phyloP scores from a whole-genome alignment of 2,113 vertebrate genomes.

The Bagarius yarrelli region DNA sequence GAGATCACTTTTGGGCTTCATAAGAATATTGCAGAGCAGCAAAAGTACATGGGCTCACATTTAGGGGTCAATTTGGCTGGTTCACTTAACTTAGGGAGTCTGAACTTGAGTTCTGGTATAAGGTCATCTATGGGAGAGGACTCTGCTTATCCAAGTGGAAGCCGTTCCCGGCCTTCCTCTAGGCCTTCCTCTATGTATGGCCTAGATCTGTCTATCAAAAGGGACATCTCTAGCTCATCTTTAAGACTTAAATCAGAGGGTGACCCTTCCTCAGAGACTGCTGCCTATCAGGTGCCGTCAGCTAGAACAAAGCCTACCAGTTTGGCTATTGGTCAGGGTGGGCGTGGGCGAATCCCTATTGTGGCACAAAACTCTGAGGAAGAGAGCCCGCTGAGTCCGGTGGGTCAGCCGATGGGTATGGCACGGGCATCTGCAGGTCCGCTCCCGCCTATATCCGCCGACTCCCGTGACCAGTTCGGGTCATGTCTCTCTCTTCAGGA shows the following conservation, averaged over 20 bases:
- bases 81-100: conserved; percentile 78
- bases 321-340: conserved; percentile 93
- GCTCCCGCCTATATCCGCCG: conserved; percentile 94
- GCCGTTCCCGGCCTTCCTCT: conserved; percentile 91
- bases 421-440: conserved; percentile 94
- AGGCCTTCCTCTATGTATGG: conserved; percentile 95
- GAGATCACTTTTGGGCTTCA: conserved; percentile 94
- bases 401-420: conserved; percentile 99
- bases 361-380: conserved; percentile 98
- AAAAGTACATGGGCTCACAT: conserved; percentile 88
- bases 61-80: conserved; percentile 83
- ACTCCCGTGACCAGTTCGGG: conserved; percentile 96
- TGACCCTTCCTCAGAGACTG: conserved; percentile 81
- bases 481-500: conserved; percentile 91
- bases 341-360: conserved; percentile 90
- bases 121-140: conserved; percentile 80
- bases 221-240: conserved; percentile 92
- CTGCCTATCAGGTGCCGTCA: conserved; percentile 83
- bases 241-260: conserved; percentile 89
- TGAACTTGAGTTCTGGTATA: conserved; percentile 72
- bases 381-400: conserved; percentile 95
- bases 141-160: conserved; percentile 85
- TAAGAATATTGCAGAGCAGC: conserved; percentile 96
- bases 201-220: conserved; percentile 91
- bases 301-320: conserved; percentile 95